Base-by-base conservation (phyloP, 2,113 vertebrate genomes). In the Jaculus jaculus region DNA sequence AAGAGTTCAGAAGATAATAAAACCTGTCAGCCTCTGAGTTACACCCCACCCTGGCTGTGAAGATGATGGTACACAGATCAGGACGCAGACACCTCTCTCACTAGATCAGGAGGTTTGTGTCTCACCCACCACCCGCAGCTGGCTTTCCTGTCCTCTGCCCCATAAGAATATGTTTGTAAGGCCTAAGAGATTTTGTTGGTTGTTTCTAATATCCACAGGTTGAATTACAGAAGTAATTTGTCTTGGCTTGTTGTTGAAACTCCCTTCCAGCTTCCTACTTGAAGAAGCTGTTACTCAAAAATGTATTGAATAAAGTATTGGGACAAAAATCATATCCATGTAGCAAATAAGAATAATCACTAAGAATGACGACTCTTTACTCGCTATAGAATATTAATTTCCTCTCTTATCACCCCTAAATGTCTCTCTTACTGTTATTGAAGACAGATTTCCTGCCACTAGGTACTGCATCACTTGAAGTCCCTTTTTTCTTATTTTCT, bases 1-100 rank as follows among this genome's bases (percentile, higher is more conserved):
- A 83, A 63, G 63, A 92, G 42, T 84, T n/a, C 23, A 21, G 65
- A 75, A 86, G 23, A 77, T 47, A 34, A 4, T 66, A 54, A 47
- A 66, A n/a, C 18, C 54, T 32, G 51, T 32, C 51, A 74, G 47
- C 28, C 23, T 32, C n/a, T 10, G 71, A 92, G 34, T 63, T 9
- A 63, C 7, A 65, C 37, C 30, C 13, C 26, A n/a, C 13, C 32
- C 4, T 58, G 30, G 15, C 30, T n/a, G 30, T 66, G 13, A 32
- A 82, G 66, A 65, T 28, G 51, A 28, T 79, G 60, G 26, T 47
- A 21, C 30, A 26, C 1, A 51, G 0, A 60, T 30, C 2, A n/a
- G 16, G 37, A 34, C 30, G 54, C 3, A 0, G 10, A 10, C 24
- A n/a, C 5, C 1, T 37, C 26, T 39, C 1, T 75, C 7, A 37